Evolutionary conservation across 2,888 invertebrate genomes (phyloP).

Genomic region (Eristalinus sepulchralis): DNA sequence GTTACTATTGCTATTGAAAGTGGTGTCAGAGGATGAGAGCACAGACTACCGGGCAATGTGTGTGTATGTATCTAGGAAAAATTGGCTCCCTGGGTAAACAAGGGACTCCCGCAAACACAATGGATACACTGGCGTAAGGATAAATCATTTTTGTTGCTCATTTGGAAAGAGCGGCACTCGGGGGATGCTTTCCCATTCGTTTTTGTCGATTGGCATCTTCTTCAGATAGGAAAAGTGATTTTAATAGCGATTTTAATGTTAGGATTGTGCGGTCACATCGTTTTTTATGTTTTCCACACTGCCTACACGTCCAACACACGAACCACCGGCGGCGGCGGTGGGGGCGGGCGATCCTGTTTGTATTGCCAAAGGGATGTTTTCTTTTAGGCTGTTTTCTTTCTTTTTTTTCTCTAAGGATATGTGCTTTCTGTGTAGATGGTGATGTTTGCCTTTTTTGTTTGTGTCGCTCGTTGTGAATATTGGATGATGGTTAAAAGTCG

Average conservation of each 20-base stretch:
- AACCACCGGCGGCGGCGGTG: not conserved
- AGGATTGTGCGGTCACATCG: constrained; percentile 70
- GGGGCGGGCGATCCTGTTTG: constrained; percentile 31
- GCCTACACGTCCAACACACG: not conserved
- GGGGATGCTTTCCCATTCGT: constrained; percentile 65
- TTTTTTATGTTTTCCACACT: constrained; percentile 64
- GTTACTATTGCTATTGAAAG: constrained; percentile 68
- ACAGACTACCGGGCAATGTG: not conserved
- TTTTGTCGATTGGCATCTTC: constrained; percentile 69
- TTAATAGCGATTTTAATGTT: constrained; percentile 71
- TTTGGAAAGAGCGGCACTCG: constrained; percentile 64
- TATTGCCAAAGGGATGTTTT: constrained; percentile 63
- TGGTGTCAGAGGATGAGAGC: constrained; percentile 42
- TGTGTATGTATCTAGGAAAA: constrained; percentile 28
- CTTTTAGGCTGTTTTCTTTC: constrained; percentile 38
- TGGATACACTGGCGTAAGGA: constrained; percentile 57
- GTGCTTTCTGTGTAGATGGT: not conserved
- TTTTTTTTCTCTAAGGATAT: not conserved
- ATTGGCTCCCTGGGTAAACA: constrained; percentile 61
- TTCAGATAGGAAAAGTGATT: constrained; percentile 70
- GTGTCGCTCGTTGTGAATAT: constrained; percentile 35
- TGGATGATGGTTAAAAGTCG: constrained; percentile 48
- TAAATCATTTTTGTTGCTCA: constrained; percentile 71
- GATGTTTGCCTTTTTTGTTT: constrained; percentile 22
- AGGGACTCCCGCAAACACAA: constrained; percentile 58